These are phyloP conservation scores for Dromiciops gliroides DNA, from an alignment of 2,113 vertebrate species.

Conservation along the genomic window DNA sequence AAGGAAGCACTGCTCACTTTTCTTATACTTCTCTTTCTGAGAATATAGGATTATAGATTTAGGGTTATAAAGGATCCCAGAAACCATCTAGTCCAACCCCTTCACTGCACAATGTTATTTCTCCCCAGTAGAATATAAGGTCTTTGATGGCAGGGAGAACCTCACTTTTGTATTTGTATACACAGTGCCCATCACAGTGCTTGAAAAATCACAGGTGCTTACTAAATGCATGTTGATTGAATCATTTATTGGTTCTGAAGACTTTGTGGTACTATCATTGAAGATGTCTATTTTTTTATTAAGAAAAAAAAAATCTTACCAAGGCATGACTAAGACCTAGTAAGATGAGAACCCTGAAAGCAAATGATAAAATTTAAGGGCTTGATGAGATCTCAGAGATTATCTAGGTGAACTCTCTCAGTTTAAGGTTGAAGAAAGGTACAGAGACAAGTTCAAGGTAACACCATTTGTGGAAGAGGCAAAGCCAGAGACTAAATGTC, in stretches of 20 bases:
- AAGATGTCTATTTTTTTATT: background rate
- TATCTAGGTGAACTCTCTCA: background rate
- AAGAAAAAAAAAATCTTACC: background rate
- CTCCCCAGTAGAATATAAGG: background rate
- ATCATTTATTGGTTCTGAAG: background rate
- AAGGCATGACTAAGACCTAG: accelerated
- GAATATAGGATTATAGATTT: background rate
- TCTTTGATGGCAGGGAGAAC: background rate
- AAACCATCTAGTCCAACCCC: background rate
- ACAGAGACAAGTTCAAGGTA: background rate
- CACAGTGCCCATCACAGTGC: no score
- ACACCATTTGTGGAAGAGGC: background rate
- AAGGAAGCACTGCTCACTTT: background rate
- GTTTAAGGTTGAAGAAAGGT: accelerated
- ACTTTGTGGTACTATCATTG: background rate
- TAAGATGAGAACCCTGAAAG: accelerated
- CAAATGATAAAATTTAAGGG: background rate
- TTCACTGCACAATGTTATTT: background rate
- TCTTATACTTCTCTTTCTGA: background rate
- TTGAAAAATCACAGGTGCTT: background rate
- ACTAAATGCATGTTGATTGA: background rate
- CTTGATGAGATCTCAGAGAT: background rate
- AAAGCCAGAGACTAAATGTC: background rate
- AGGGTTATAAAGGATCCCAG: background rate
- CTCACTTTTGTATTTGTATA: background rate